Base-by-base conservation (phyloP, 2,113 vertebrate species). In the Mesoclemmys tuberculata region DNA sequence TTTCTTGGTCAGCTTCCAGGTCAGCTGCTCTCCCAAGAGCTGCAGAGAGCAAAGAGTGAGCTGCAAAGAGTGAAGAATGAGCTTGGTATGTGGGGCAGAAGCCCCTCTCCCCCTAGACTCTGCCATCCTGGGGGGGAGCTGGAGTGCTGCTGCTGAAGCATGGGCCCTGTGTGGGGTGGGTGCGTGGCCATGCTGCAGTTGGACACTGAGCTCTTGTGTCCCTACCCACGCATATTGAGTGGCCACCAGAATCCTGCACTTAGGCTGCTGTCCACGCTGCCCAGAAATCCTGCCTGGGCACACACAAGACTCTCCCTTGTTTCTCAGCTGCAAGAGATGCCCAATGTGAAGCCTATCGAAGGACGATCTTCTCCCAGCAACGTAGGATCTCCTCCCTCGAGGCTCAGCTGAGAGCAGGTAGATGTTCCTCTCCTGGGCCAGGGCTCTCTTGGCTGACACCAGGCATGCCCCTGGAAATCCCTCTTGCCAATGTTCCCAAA, bases 361-460 rank as follows among this genome's bases (percentile, higher is more conserved):
- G 29, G 80, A 81, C 2, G 0, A 84, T 95, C 84, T 86, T 14
- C 64, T 88, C 38, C 74, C 80, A 58, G 55, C 55, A 58, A 10
- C 26, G 24, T 79, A 78, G 1, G 1, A 83, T 95, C 84, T 88
- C 16, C 71, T 85, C 38, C 75, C 78, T 96, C 84, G 27, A 71
- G 92, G 92, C 87, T 95, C 93, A 56, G 87, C 94, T 96, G 22
- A 68, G 83, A 84, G 92, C 89, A 90, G 94, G 96, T 96, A 82
- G 3, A 56, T 87, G 80, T 22, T n/a, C 71, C 88, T 6, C 86
- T 1, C 0, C 61, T 61, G 22, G 44, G 27, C 35, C 71, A 51
- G 71, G 38, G 44, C 58, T 71, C 87, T 0, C 87, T 0, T 0
- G 5, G 64, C 16, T 13, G n/a, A 55, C 77, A 74, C 54, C 48